phyloP scores from a whole-genome alignment of 2,888 invertebrate genomes.

The Biston stratarius region DNA sequence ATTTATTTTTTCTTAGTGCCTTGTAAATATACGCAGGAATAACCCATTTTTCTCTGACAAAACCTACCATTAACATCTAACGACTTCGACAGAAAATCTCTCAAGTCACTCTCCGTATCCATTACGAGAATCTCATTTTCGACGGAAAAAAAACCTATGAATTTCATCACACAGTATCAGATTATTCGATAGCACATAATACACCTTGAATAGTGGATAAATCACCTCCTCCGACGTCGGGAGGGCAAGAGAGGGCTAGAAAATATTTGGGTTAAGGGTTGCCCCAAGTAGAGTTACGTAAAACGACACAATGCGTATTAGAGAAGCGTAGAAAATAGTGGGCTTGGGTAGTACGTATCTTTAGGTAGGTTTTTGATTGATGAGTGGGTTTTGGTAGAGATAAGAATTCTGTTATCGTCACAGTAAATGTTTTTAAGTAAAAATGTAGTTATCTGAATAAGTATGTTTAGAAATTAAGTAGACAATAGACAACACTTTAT shows the following conservation, averaged over 20 bases:
- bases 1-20: background rate
- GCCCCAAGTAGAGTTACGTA: conserved; percentile 37
- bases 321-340: conserved; percentile 12
- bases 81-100: conserved; percentile 11
- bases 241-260: conserved; percentile 54
- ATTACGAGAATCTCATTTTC: conserved; percentile 32
- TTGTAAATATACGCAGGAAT: background rate
- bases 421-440: too few relatives aligned
- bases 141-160: conserved; percentile 42
- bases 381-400: too few relatives aligned
- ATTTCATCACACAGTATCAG: conserved; percentile 58
- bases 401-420: too few relatives aligned
- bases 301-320: conserved; percentile 30
- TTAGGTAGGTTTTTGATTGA: too few relatives aligned
- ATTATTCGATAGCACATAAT: conserved; percentile 62
- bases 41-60: conserved; percentile 11
- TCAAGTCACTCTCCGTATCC: conserved; percentile 25
- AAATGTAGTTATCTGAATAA: too few relatives aligned
- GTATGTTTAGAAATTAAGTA: too few relatives aligned
- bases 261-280: conserved; percentile 62
- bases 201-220: conserved; percentile 68
- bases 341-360: conserved; percentile 3
- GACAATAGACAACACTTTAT: too few relatives aligned
- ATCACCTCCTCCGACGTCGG: conserved; percentile 63
- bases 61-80: conserved; percentile 19